Evolutionary conservation across 2,888 invertebrate genomes (phyloP), one percentile per base, ranked within the genome.

Genomic region (Anarsia innoxiella): DNA sequence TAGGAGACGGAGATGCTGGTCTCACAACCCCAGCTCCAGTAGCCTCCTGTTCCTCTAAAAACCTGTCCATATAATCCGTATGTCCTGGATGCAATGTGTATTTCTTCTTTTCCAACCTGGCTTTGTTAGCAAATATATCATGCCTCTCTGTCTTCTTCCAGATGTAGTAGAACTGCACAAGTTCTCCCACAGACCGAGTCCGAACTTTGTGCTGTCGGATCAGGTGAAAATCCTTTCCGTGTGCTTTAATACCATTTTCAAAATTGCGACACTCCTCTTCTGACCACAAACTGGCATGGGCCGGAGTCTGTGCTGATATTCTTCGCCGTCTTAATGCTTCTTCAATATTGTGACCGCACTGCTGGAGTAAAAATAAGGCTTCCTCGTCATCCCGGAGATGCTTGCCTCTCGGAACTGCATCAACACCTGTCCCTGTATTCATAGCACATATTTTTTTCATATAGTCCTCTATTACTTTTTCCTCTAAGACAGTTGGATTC

Each of bases 81-180:
- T 95, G 91, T 35, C 95, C 96, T 3, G 96, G 96, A 79, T 96
- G 95, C 31, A 96, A 74, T 3, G 93, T 91, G 67, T 96, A 96
- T 67, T 96, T 96, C 69, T 95, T 95, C 82, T 97, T 97, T 63
- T 96, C 96, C 51, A 96, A 73, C 33, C 95, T 87, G 6, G 93
- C 92, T 74, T 94, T 94, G 66, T 94, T 93, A 0, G 96, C 96
- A 67, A 91, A 92, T 56, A 91, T 92, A 77, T 99, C 99, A 73
- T 98, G 97, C 11, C 99, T 88, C 65, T 98, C 98, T 14, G 98
- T 98, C 78, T 99, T 99, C 79, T 99, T 99, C 99, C 99, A 99
- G 37, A 97, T 88, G 59, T 94, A 94, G 74, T 94, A 94, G 83
- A 99, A 99, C 67, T 98, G 96, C 9, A 99, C 97, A 44, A 99